Conservation (phyloP, 2,888 invertebrate genomes). For the Lysandra coridon region DNA sequence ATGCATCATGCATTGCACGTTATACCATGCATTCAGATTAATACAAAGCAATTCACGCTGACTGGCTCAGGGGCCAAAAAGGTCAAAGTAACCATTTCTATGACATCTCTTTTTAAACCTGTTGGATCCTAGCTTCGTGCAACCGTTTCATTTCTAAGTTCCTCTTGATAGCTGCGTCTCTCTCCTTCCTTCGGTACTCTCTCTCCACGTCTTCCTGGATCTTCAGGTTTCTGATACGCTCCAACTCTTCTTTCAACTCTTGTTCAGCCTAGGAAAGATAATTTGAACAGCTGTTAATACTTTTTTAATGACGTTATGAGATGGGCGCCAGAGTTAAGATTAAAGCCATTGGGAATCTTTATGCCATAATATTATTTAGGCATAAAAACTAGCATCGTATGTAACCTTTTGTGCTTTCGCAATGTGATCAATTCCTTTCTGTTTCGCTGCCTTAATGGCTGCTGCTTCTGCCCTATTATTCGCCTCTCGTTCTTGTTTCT, state of each 20-base stretch:
- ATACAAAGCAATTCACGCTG: too few relatives aligned
- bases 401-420: constrained; percentile 77
- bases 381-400: neutral
- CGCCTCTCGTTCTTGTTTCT: constrained; percentile 82
- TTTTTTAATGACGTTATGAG: neutral
- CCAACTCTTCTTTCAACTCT: constrained; percentile 73
- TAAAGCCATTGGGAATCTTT: neutral
- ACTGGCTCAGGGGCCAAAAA: too few relatives aligned
- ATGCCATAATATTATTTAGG: neutral
- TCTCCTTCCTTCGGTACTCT: constrained; percentile 84
- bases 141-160: constrained; percentile 74
- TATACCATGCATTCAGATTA: too few relatives aligned
- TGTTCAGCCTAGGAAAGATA: constrained; percentile 63
- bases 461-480: constrained; percentile 76
- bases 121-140: constrained; percentile 76
- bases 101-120: constrained; percentile 56
- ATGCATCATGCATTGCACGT: too few relatives aligned
- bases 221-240: constrained; percentile 73
- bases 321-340: neutral
- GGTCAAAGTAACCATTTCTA: too few relatives aligned
- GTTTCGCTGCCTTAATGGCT: constrained; percentile 80
- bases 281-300: neutral
- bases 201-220: constrained; percentile 83
- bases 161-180: constrained; percentile 80
- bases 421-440: constrained; percentile 81